A percentile compares a stretch with the other conserved stretches of the same genome.
Evolutionary conservation across 23 tunicate species (phyloP).

Genomic region (Halocynthia aurantium): DNA sequence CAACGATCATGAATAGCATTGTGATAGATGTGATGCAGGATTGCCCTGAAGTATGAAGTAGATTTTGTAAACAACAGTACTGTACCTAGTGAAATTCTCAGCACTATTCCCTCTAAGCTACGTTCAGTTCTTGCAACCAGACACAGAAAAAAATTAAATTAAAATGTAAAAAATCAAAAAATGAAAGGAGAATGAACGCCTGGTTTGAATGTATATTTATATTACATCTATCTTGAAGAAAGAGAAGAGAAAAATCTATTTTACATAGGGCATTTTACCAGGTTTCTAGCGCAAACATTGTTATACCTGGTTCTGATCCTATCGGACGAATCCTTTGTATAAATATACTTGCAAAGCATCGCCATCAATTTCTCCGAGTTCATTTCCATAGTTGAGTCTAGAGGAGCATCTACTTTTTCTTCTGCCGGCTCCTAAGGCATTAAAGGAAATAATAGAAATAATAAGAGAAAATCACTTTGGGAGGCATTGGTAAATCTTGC

Average conservation of each 20-base stretch:
- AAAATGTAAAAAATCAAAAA: no score
- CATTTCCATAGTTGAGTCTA: neutral
- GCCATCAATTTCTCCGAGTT: constrained; percentile 38
- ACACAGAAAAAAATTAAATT: neutral
- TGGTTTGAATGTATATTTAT: no score
- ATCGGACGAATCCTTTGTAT: constrained; percentile 81
- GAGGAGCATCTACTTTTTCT: neutral
- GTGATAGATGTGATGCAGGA: constrained; percentile 86
- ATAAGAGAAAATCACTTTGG: no score
- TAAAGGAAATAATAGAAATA: no score
- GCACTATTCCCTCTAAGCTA: neutral
- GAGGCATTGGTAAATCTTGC: no score
- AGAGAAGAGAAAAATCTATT: no score
- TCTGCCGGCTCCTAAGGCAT: neutral
- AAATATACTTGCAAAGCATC: constrained; percentile 72
- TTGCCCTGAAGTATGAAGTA: constrained; percentile 33
- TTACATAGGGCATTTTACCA: no score
- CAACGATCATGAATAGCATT: constrained; percentile 93
- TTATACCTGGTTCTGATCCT: constrained; percentile 65
- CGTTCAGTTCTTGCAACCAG: neutral
- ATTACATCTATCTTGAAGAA: no score
- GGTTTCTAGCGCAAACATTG: no score
- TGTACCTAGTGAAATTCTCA: neutral
- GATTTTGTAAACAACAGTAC: neutral
- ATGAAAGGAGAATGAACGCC: no score